Conservation (phyloP, 2,113 vertebrate species). For the Toxotes chatareus region DNA sequence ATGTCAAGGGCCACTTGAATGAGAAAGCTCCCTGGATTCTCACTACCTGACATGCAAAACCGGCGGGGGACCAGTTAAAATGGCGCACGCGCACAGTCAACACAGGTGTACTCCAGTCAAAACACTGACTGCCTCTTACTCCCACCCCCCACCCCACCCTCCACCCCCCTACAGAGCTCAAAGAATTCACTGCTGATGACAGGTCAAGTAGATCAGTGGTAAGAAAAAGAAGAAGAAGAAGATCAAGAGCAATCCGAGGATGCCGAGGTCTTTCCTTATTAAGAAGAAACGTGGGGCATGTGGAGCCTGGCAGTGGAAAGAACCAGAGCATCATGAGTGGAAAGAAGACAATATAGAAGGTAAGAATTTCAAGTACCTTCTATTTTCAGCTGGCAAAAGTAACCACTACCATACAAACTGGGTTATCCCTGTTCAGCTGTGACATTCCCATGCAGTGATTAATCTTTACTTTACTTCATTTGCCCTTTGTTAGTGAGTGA, state of each 20-base stretch:
- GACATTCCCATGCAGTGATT: background rate
- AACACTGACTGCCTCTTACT: slow-evolving; percentile 44
- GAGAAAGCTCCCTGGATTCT: slow-evolving; percentile 79
- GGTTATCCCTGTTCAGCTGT: background rate
- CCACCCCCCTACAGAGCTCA: background rate
- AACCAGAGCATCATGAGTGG: slow-evolving; percentile 61
- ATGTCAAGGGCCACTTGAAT: slow-evolving; percentile 85
- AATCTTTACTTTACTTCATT: background rate
- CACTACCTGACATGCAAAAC: slow-evolving; percentile 87
- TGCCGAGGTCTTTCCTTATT: slow-evolving; percentile 86
- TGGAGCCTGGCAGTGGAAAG: slow-evolving; percentile 80
- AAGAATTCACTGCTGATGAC: background rate
- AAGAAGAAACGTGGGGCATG: slow-evolving; percentile 80
- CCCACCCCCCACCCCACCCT: too few species aligned
- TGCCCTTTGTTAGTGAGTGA: slow-evolving; percentile 18
- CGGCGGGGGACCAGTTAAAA: slow-evolving; percentile 84
- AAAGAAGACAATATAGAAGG: slow-evolving; percentile 51
- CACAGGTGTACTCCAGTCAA: slow-evolving; percentile 79
- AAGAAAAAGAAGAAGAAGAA: background rate
- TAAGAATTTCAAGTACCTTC: slow-evolving; percentile 43
- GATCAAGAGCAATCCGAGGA: slow-evolving; percentile 29
- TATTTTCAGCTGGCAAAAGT: slow-evolving; percentile 4
- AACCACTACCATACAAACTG: background rate
- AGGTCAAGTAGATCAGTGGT: background rate
- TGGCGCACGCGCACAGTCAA: slow-evolving; percentile 68